Evolutionary conservation across 2,113 vertebrate species (phyloP).

Genomic region (Pedetes capensis): DNA sequence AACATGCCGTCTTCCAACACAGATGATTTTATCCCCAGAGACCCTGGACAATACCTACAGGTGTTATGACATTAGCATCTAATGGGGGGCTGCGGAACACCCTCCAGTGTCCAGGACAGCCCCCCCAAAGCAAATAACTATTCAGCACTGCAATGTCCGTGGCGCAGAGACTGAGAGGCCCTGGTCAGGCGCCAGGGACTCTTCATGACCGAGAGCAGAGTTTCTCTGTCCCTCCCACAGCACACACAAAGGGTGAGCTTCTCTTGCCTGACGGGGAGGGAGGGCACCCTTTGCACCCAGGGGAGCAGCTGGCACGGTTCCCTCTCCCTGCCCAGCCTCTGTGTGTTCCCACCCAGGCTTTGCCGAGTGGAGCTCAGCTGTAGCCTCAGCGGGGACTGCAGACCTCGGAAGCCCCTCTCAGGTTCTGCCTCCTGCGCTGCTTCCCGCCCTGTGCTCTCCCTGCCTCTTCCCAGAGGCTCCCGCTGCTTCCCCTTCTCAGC

Average conservation of each 20-base stretch:
- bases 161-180: background rate
- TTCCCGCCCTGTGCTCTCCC: fast-evolving
- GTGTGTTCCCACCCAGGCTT: fast-evolving
- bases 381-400: fast-evolving
- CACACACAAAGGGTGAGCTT: fast-evolving
- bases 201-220: background rate
- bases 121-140: too few species aligned
- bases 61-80: background rate
- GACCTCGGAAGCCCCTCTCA: too few species aligned
- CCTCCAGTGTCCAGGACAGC: background rate
- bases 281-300: fast-evolving
- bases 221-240: fast-evolving
- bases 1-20: background rate
- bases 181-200: too few species aligned
- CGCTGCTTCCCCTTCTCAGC: fast-evolving
- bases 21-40: too few species aligned
- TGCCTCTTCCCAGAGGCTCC: background rate
- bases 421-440: background rate
- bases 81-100: too few species aligned
- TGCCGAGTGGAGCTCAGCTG: fast-evolving
- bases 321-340: fast-evolving
- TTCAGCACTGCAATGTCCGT: too few species aligned
- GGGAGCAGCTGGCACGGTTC: background rate
- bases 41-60: background rate
- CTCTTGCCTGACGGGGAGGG: background rate